phyloP scores from a whole-genome alignment of 1,140 invertebrate species.

The Teleopsis dalmanni region DNA sequence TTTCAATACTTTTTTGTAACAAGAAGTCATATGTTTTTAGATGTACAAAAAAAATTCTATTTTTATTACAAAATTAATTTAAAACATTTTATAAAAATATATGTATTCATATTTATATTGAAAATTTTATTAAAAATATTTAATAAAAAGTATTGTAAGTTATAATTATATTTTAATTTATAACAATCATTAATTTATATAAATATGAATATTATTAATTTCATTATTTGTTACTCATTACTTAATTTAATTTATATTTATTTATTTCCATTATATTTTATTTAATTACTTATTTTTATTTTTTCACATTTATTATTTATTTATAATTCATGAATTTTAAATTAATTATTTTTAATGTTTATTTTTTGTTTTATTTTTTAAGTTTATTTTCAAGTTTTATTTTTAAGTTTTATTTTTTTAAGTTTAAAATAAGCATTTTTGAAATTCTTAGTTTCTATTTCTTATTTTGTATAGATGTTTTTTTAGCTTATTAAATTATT shows the following conservation, averaged over 20 bases:
- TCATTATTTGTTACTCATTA: no score
- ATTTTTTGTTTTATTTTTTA: background rate
- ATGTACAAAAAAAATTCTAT: background rate
- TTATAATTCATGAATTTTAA: background rate
- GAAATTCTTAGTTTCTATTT: background rate
- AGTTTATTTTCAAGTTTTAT: background rate
- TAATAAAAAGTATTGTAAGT: background rate
- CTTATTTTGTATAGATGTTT: background rate
- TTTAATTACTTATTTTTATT: background rate
- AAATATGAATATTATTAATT: background rate
- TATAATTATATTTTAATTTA: background rate
- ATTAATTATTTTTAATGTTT: background rate
- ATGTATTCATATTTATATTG: background rate
- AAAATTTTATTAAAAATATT: background rate
- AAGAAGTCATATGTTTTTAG: no score
- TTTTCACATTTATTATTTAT: background rate
- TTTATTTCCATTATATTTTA: conserved; percentile 1
- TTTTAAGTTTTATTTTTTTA: conserved; percentile 1
- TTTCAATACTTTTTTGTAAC: no score
- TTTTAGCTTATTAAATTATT: background rate
- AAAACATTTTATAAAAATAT: background rate
- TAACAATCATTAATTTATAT: background rate
- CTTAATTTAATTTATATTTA: background rate
- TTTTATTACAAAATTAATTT: background rate
- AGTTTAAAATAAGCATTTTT: no score